These are phyloP conservation scores for Rotaria macrura DNA, from an alignment of 2,888 invertebrate genomes.

Conservation along the genomic window DNA sequence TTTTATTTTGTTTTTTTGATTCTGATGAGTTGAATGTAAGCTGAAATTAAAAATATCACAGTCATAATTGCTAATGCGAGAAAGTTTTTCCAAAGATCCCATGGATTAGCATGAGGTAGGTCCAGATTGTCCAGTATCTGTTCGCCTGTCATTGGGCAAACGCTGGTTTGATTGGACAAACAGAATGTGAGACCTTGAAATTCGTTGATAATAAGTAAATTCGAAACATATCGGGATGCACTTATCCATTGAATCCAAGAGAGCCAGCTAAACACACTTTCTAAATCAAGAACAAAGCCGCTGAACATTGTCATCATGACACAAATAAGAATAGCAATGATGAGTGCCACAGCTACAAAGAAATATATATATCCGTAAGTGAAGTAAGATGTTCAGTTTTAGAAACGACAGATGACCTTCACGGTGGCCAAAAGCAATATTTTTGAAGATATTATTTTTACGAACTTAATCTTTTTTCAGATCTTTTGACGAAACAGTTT, in stretches of 20 bases:
- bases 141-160: slow-evolving; percentile 35
- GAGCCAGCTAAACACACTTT: slow-evolving; percentile 42
- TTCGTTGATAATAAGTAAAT: slow-evolving; percentile 37
- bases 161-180: background rate
- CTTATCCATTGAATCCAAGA: slow-evolving; percentile 44
- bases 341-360: slow-evolving; percentile 35
- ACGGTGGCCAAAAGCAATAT: too few relatives aligned
- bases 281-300: slow-evolving; percentile 45
- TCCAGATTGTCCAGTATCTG: slow-evolving; percentile 40
- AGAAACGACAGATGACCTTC: too few relatives aligned
- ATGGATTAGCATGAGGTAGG: slow-evolving; percentile 39
- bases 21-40: slow-evolving; percentile 44
- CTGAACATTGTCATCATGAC: slow-evolving; percentile 40
- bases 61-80: slow-evolving; percentile 40
- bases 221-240: slow-evolving; percentile 45
- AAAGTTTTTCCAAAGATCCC: slow-evolving; percentile 45
- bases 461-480: too few relatives aligned
- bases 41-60: slow-evolving; percentile 39
- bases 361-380: too few relatives aligned
- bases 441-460: too few relatives aligned
- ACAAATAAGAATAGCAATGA: slow-evolving; percentile 30
- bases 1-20: slow-evolving; percentile 34
- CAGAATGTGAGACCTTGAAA: slow-evolving; percentile 27
- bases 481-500: too few relatives aligned
- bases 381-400: too few relatives aligned